These are phyloP conservation scores for Leptura quadrifasciata DNA, from an alignment of 2,888 invertebrate genomes.

Conservation along the genomic window DNA sequence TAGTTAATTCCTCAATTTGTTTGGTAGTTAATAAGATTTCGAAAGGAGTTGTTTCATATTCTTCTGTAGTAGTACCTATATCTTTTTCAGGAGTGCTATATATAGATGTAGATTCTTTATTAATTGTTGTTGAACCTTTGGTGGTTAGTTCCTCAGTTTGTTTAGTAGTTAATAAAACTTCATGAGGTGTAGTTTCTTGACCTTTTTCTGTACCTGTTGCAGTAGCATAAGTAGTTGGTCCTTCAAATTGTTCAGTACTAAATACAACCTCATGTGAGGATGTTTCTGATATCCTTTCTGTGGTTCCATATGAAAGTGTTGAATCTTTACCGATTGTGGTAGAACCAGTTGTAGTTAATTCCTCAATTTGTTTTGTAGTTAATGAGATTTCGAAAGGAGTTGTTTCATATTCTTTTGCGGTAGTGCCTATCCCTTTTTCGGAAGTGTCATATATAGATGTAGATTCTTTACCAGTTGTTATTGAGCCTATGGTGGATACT, in stretches of 20 bases:
- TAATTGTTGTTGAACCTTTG: constrained; percentile 25
- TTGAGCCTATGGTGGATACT: no score
- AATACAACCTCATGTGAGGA: no score
- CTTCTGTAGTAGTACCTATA: constrained; percentile 13
- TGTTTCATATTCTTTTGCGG: neutral
- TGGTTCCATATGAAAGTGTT: neutral
- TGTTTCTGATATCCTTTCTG: no score
- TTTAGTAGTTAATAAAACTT: constrained; percentile 25
- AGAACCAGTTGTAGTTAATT: constrained; percentile 30
- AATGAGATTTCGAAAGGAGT: neutral
- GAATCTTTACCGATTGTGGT: constrained; percentile 32
- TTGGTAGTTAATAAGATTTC: constrained; percentile 1
- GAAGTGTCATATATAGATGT: constrained; percentile 19
- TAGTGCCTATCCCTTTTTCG: constrained; percentile 24
- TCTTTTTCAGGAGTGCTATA: constrained; percentile 42
- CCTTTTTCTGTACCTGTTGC: no score
- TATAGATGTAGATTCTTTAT: constrained; percentile 23
- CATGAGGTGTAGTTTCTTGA: neutral
- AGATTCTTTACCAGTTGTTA: constrained; percentile 9
- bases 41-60: neutral
- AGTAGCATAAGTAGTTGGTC: no score
- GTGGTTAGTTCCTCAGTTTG: constrained; percentile 32
- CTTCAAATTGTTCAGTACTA: no score
- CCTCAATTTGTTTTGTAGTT: constrained; percentile 27
- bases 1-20: constrained; percentile 5